Base-by-base conservation (phyloP, 2,797 vertebrate species). In the Sebastes goodei region DNA sequence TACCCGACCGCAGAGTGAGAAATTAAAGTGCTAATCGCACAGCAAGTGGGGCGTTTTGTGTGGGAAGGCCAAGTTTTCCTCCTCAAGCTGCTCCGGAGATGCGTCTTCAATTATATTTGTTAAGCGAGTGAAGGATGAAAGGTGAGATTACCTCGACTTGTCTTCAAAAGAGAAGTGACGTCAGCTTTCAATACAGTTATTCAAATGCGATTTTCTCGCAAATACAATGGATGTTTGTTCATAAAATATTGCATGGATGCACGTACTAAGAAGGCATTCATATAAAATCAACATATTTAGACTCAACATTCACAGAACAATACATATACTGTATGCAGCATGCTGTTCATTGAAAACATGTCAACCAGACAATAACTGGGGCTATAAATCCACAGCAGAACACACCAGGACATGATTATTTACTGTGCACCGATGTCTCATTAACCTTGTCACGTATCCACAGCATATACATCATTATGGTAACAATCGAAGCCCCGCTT, bases 1-100 rank as follows among this genome's bases (percentile, higher is more conserved):
- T 97, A 96, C 96, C 96, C 95, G 94, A 97, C 97, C 96, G 94
- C 97, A 96, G 96, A 95, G 97, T 97, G 96, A 96, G 96, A 97
- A 97, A 97, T 98, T 96, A 97, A 97, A 96, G 96, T 91, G 92
- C 96, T 96, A 96, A 97, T 97, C 94, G 89, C 95, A 94, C 87
- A 63, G 95, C 94, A 95, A 97, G 91, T 67, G 82, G 83, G 92
- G 92, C 92, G 95, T 93, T 52, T 94, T 96, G 90, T 78, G 89
- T 94, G 91, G 76, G 90, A 90, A 96, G 89, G 88, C 92, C 91
- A 96, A 94, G 92, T 96, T 96, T 96, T 95, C 85, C 85, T 85
- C 72, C 61, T 82, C 84, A 82, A 88, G 85, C 91, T 89, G 87
- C 87, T 87, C 86, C 78, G 78, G 73, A 89, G 88, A 89, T 75